Evolutionary conservation across 1,140 invertebrate species (phyloP).

Genomic region (Scaptomyza pallida): DNA sequence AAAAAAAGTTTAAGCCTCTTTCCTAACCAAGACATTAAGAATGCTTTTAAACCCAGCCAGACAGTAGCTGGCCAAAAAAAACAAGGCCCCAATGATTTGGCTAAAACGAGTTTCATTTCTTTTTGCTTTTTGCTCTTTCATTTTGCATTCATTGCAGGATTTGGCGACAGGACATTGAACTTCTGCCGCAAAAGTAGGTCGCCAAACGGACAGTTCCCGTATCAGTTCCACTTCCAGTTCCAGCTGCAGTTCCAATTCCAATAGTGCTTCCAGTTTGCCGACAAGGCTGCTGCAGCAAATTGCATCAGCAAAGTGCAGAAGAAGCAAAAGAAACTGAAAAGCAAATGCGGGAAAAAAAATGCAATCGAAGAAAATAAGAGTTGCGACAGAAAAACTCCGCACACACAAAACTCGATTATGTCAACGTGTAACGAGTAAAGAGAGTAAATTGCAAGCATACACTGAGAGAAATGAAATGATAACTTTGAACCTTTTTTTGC

Average conservation of each 20-base stretch:
- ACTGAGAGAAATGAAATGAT: neutral
- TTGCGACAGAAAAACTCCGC: neutral
- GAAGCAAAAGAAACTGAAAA: constrained; percentile 15
- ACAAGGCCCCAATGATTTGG: constrained; percentile 1
- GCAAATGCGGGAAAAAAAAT: neutral
- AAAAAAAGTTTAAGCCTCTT: too few relatives aligned
- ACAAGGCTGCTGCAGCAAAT: constrained; percentile 8
- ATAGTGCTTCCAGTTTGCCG: neutral
- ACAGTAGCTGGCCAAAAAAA: neutral
- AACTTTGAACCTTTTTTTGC: too few relatives aligned
- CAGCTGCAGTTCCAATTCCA: neutral
- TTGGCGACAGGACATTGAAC: constrained; percentile 53
- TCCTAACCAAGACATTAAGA: too few relatives aligned
- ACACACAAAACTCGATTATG: constrained; percentile 15
- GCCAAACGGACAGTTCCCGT: neutral
- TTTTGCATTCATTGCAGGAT: constrained; percentile 8
- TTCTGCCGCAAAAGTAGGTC: constrained; percentile 36
- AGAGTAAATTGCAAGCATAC: neutral
- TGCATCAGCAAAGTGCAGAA: constrained; percentile 17
- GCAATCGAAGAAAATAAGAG: constrained; percentile 47
- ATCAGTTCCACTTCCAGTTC: neutral
- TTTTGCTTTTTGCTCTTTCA: neutral
- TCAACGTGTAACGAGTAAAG: neutral
- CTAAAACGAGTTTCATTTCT: constrained; percentile 1
- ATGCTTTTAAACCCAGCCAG: neutral